Evolutionary conservation across 1,140 invertebrate species (phyloP).

Genomic region (Vanessa tameamea): DNA sequence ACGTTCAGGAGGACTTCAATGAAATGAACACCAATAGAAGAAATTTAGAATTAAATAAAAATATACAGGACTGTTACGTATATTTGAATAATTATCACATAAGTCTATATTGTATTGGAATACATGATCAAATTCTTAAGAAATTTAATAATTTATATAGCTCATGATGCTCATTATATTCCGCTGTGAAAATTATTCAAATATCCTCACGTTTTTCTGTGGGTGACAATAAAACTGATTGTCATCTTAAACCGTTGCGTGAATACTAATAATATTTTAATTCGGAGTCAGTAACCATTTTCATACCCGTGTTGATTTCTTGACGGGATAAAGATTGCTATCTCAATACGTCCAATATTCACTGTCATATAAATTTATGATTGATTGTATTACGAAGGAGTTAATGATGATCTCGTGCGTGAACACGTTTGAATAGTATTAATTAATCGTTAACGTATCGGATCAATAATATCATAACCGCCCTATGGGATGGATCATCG

Average conservation of each 20-base stretch:
- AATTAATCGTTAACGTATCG: conserved; percentile 35
- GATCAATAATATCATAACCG: conserved; percentile 43
- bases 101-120: no score
- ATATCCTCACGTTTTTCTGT: neutral
- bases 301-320: conserved; percentile 10
- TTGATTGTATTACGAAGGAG: neutral
- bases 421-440: neutral
- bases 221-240: conserved; percentile 4
- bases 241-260: conserved; percentile 1
- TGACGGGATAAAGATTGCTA: conserved; percentile 17
- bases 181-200: neutral
- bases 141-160: no score
- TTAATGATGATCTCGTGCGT: neutral
- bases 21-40: no score
- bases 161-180: neutral
- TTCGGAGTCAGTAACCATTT: conserved; percentile 7
- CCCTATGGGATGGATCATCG: conserved; percentile 45
- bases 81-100: no score
- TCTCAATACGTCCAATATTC: conserved; percentile 5
- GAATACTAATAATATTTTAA: conserved; percentile 12
- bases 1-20: no score
- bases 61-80: no score
- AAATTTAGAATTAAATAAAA: no score
- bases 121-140: no score
- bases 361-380: conserved; percentile 4